Base-by-base conservation (phyloP, 2,113 vertebrate species). In the Argyrosomus japonicus region DNA sequence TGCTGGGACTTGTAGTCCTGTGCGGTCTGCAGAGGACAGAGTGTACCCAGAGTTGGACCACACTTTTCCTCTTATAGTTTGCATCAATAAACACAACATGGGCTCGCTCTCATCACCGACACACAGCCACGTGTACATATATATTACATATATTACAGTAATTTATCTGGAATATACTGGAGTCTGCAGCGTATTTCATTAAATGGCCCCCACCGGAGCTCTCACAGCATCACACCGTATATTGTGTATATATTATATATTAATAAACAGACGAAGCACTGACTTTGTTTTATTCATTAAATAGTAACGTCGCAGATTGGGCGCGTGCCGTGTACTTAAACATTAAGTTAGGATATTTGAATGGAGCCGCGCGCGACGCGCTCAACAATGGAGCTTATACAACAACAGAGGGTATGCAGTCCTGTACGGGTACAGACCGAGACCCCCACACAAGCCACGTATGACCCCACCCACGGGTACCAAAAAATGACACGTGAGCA, bases 401-500 rank as follows among this genome's bases (percentile, higher is more conserved):
- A 51, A 54, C 27, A 40, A 11, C 11, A 25, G n/a, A 18, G n/a
- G 51, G 11, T 10, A 15, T 2, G 8, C 21, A 17, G 73, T 40
- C 36, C 36, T 9, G 36, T 40, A 0, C 12, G 56, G 43, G 27
- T 13, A 2, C 18, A 2, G 1, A 29, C 18, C 12, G 74, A 17
- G 65, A 73, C 75, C 70, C 78, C 77, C 40, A 27, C 0, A 11
- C 0, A 11, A 71, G 85, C 89, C 92, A 91, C 87, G 92, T 89
- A 82, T 56, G 62, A 71, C 78, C 81, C 81, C 84, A 72, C 83
- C 89, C 85, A 64, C 75, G 15, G 51, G 21, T 2, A 17, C 62
- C 51, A 47, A 25, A 13, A 45, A 86, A 6, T 90, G 91, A 94
- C 92, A 93, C 93, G 93, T 93, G 90, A 88, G 79, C 90, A 88